A percentile compares a stretch with the other conserved stretches of the same genome.
These are phyloP conservation scores for Parasteatoda tepidariorum DNA, from an alignment of 1,140 invertebrate species.

Conservation along the genomic window DNA sequence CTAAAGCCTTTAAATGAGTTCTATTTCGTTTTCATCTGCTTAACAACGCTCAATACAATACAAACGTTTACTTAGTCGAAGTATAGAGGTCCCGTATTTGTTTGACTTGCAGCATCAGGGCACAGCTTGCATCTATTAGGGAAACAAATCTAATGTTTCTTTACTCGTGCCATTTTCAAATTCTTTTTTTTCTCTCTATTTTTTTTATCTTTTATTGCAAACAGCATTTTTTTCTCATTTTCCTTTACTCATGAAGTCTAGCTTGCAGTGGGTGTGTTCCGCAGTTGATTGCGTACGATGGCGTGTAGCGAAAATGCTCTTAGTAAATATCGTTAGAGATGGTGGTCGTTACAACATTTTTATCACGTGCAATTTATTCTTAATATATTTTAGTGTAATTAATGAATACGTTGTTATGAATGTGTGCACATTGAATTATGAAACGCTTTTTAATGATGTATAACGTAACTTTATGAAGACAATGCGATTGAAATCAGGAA, in stretches of 20 bases:
- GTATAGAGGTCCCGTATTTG: slow-evolving; percentile 47
- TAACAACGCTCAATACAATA: too few species aligned
- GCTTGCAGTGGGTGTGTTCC: slow-evolving; percentile 37
- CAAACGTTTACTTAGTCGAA: slow-evolving; percentile 1
- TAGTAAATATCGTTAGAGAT: slow-evolving; percentile 26
- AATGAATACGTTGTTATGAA: too few species aligned
- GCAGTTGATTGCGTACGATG: slow-evolving; percentile 37
- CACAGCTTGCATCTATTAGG: slow-evolving; percentile 40
- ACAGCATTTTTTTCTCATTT: not conserved
- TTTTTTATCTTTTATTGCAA: too few species aligned
- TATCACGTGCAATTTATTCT: too few species aligned
- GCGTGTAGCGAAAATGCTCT: slow-evolving; percentile 21
- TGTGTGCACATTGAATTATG: too few species aligned
- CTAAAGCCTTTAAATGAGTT: too few species aligned
- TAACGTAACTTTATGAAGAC: too few species aligned
- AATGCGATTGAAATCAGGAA: too few species aligned
- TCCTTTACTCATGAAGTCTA: not conserved
- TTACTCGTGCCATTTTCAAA: not conserved
- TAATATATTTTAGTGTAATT: too few species aligned
- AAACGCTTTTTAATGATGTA: too few species aligned
- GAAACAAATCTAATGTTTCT: slow-evolving; percentile 29
- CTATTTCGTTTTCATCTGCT: too few species aligned
- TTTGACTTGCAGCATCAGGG: slow-evolving; percentile 33
- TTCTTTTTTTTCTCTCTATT: slow-evolving; percentile 10
- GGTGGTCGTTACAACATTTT: too few species aligned